Base-by-base conservation (phyloP, 2,888 invertebrate genomes). In the Geotrupes spiniger region DNA sequence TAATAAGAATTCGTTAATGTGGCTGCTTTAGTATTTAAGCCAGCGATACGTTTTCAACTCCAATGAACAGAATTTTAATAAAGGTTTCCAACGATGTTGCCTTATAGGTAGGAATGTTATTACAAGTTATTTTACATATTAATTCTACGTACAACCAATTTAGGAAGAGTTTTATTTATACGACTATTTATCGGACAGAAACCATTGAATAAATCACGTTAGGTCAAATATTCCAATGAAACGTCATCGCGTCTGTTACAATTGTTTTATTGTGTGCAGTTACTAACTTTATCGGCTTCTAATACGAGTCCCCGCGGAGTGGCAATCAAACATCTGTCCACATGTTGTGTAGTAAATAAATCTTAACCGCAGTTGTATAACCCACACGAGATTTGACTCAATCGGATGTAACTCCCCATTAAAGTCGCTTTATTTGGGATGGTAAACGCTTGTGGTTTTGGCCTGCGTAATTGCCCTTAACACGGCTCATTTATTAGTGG, bases 251-350 rank as follows among this genome's bases (percentile, higher is more conserved):
- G 3, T 21, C 21, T 21, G 21, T 21, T 21, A 21, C 21, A 33
- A 33, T 33, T 33, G 15, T 33, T 33, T 33, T 33, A 33, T 33
- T 33, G 33, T 8, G 11, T 15, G 14, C 4, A 12, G 9, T 14
- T 12, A 33, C 15, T 14, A 33, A 12, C 14, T 14, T 33, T 15
- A 40, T 46, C 40, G 46, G 16, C 31, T 40, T 39, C 31, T 25
- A 26, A 21, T 33, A 46, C 21, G 46, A 40, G 25, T 46, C 46
- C 46, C 46, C 10, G 33, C 8, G 46, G 46, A 46, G 17, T 25
- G 33, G 31, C 39, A 39, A 31, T 46, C 40, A 39, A 45, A 46
- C 46, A 46, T 46, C 46, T 46, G 46, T 40, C 29, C 40, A 44
- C 37, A 33, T 33, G 33, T 33, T 33, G 33, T n/a, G n/a, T 14